Evolutionary conservation across 2,113 vertebrate genomes (phyloP).

Genomic region (Spilogale gracilis): DNA sequence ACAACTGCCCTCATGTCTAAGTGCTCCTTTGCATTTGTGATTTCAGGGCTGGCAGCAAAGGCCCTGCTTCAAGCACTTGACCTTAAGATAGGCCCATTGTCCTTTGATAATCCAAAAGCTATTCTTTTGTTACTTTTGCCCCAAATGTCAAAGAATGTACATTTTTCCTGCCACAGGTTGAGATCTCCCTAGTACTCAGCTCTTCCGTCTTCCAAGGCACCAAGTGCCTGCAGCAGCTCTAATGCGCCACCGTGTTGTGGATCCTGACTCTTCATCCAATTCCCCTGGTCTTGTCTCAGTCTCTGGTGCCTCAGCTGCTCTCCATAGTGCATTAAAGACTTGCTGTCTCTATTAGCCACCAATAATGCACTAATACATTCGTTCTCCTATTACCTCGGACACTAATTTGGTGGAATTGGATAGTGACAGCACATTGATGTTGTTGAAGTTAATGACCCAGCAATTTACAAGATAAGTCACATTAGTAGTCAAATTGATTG

Average conservation of each 20-base stretch:
- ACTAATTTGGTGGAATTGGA: slow-evolving; percentile 90
- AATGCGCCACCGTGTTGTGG: neutral
- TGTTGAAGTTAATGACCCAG: slow-evolving; percentile 91
- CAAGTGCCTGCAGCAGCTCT: neutral
- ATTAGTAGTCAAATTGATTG: slow-evolving; percentile 92
- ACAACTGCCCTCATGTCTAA: neutral
- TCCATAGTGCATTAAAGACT: slow-evolving; percentile 84
- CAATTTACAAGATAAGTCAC: slow-evolving; percentile 91
- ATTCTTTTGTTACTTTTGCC: neutral
- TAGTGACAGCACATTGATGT: slow-evolving; percentile 89
- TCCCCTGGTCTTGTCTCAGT: slow-evolving; percentile 35
- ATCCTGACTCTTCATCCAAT: slow-evolving; percentile 23
- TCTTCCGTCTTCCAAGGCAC: neutral
- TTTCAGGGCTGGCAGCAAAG: neutral
- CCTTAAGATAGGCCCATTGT: neutral
- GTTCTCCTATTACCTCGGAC: slow-evolving; percentile 88
- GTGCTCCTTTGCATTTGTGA: neutral
- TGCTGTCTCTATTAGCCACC: slow-evolving; percentile 89
- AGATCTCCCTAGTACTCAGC: neutral
- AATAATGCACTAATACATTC: slow-evolving; percentile 89
- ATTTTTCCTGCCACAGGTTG: neutral
- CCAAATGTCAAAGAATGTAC: neutral
- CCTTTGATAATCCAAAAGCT: neutral
- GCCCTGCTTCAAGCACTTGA: neutral
- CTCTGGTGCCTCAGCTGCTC: slow-evolving; percentile 82